phyloP scores from a whole-genome alignment of 2,797 vertebrate genomes.

The Taenioides sp. region DNA sequence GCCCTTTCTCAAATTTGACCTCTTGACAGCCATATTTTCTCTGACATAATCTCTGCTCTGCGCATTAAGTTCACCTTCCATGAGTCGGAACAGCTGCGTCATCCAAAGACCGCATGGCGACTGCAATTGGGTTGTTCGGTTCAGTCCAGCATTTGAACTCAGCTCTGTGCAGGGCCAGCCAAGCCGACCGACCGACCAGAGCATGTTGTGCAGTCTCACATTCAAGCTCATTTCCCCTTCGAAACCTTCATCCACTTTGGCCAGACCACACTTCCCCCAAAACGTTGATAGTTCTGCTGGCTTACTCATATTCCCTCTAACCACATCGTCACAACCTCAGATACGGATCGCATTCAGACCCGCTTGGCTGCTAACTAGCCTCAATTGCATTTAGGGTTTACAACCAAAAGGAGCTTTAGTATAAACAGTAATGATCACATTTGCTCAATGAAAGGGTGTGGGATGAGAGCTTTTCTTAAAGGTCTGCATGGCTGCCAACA shows the following conservation, averaged over 20 bases:
- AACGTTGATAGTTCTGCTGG: slow-evolving; percentile 63
- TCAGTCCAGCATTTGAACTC: slow-evolving; percentile 56
- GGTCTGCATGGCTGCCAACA: slow-evolving; percentile 45
- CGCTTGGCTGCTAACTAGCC: slow-evolving; percentile 65
- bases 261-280: slow-evolving; percentile 71
- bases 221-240: slow-evolving; percentile 67
- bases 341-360: slow-evolving; percentile 65
- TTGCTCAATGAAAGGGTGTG: slow-evolving; percentile 65
- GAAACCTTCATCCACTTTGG: slow-evolving; percentile 71
- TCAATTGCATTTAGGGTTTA: slow-evolving; percentile 66
- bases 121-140: slow-evolving; percentile 44
- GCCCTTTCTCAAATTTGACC: slow-evolving; percentile 6
- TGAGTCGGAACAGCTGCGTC: slow-evolving; percentile 59
- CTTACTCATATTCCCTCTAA: slow-evolving; percentile 51
- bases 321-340: slow-evolving; percentile 58
- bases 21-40: slow-evolving; percentile 29
- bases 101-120: slow-evolving; percentile 40
- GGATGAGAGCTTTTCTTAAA: slow-evolving; percentile 58
- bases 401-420: slow-evolving; percentile 54
- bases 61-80: slow-evolving; percentile 30
- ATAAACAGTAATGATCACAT: slow-evolving; percentile 70
- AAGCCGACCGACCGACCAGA: slow-evolving; percentile 39
- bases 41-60: slow-evolving; percentile 55
- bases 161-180: slow-evolving; percentile 38
- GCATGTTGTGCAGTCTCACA: slow-evolving; percentile 59